Conservation (phyloP, 2,113 vertebrate species). For the Callipepla californica region DNA sequence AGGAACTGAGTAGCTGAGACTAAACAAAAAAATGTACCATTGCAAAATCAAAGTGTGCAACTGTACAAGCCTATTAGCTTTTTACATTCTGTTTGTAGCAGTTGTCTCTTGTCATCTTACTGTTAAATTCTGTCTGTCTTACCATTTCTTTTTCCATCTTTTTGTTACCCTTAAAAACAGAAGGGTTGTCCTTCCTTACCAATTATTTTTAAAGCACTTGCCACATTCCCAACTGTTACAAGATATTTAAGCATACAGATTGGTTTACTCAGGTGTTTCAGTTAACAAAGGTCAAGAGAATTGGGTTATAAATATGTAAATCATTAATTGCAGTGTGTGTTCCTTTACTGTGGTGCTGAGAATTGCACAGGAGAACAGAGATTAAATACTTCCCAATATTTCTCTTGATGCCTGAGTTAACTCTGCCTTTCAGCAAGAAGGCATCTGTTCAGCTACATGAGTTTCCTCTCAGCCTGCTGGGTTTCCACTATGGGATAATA, state of each 20-base stretch:
- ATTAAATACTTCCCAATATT: conserved; percentile 13
- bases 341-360: conserved; percentile 20
- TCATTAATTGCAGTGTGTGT: conserved; percentile 52
- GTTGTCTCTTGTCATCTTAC: neutral
- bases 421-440: neutral
- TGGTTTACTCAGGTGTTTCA: conserved; percentile 57
- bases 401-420: neutral
- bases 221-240: conserved; percentile 5
- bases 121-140: neutral
- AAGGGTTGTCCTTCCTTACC: neutral
- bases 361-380: conserved; percentile 21
- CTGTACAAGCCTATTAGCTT: neutral
- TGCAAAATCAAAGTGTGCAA: neutral
- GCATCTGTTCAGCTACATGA: neutral
- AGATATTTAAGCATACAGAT: conserved; percentile 30
- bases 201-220: neutral
- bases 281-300: conserved; percentile 64
- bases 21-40: conserved; percentile 6
- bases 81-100: neutral
- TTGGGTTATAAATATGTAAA: conserved; percentile 64
- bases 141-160: neutral
- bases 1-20: neutral
- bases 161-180: neutral
- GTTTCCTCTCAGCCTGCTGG: neutral
- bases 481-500: neutral